Conservation (phyloP, 2,113 vertebrate species). For the Lampris incognitus region DNA sequence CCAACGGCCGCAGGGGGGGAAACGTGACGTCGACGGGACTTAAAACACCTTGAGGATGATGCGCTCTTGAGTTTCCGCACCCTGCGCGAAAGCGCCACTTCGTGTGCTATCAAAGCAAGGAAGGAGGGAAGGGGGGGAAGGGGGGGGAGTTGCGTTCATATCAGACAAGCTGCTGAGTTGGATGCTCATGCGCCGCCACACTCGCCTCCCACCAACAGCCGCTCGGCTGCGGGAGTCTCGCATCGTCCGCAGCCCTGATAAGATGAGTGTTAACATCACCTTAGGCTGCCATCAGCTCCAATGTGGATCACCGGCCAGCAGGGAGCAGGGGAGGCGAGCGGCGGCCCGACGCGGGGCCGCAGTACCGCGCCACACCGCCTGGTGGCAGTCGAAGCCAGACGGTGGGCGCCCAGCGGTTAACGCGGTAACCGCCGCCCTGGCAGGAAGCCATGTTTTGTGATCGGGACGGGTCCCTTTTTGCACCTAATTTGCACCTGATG, state of each 20-base stretch:
- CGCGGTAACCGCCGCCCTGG: constrained; percentile 56
- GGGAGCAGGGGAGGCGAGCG: constrained; percentile 64
- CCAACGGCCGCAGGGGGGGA: no score
- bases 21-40: no score
- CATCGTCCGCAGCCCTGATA: constrained; percentile 38
- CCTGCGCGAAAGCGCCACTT: no score
- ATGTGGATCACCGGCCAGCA: constrained; percentile 67
- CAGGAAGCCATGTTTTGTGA: constrained; percentile 71
- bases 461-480: constrained; percentile 63
- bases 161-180: no score
- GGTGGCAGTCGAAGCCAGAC: constrained; percentile 47
- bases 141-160: no score
- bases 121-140: no score
- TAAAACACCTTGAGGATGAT: no score
- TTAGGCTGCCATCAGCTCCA: constrained; percentile 56
- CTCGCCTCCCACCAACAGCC: constrained; percentile 6
- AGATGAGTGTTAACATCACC: constrained; percentile 55
- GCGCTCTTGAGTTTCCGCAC: no score
- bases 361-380: neutral
- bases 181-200: neutral
- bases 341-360: neutral
- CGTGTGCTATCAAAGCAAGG: no score
- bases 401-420: neutral
- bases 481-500: constrained; percentile 84
- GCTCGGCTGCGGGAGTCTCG: constrained; percentile 1